Evolutionary conservation across 2,797 vertebrate species (phyloP).

Genomic region (Aratinga solstitialis): DNA sequence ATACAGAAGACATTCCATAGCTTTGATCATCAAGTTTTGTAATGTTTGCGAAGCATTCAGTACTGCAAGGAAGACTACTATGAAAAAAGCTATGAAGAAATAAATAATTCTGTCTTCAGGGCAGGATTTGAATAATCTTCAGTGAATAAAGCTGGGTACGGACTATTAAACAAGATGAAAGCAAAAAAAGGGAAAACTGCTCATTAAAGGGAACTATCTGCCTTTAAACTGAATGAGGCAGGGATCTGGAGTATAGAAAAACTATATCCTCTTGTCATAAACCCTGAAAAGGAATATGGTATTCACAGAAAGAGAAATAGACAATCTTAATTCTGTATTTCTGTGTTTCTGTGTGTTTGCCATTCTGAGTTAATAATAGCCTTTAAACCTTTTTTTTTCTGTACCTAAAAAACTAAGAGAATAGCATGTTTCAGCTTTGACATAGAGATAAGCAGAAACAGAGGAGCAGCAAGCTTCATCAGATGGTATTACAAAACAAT

Average conservation of each 20-base stretch:
- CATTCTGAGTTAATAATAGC: not conserved
- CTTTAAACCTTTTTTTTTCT: not conserved
- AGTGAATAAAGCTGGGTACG: not conserved
- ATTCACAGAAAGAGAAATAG: not conserved
- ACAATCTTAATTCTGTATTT: not conserved
- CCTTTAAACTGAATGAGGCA: not conserved
- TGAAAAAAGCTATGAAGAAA: not conserved
- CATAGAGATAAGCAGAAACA: not conserved
- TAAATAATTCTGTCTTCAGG: conserved; percentile 20
- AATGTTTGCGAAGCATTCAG: not conserved
- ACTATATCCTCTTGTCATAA: not conserved
- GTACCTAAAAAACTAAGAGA: not conserved
- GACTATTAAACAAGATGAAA: not conserved
- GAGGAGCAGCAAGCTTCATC: not conserved
- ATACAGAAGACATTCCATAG: not conserved
- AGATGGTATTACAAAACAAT: not conserved
- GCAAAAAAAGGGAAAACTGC: not conserved
- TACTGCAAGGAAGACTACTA: not conserved
- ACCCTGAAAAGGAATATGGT: not conserved
- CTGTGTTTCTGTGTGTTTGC: not conserved
- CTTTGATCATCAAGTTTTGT: not conserved
- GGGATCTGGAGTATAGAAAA: not conserved
- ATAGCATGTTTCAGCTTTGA: not conserved
- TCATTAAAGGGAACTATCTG: not conserved
- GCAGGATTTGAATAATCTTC: conserved; percentile 18